Evolutionary conservation across 2,888 invertebrate genomes (phyloP).

Genomic region (Netelia melanura): DNA sequence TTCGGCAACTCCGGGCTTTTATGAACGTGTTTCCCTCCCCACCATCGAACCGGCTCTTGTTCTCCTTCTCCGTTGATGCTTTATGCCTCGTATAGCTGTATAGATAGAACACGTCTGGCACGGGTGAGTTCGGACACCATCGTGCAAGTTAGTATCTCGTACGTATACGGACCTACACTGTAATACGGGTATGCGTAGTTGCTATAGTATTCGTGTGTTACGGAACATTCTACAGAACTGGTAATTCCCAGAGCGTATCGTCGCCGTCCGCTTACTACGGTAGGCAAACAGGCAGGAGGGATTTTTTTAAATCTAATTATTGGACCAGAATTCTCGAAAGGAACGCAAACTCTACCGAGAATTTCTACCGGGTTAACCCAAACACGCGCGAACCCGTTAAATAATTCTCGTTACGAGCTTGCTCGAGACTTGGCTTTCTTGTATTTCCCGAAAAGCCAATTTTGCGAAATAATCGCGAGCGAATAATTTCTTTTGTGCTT

Average conservation of each 20-base stretch:
- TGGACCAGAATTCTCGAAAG: background rate
- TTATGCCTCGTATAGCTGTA: background rate
- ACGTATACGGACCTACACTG: background rate
- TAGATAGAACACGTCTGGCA: background rate
- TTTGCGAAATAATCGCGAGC: background rate
- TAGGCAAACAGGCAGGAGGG: slow-evolving; percentile 4
- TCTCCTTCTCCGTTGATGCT: slow-evolving; percentile 38
- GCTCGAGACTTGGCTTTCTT: background rate
- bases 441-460: background rate
- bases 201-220: background rate
- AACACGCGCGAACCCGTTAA: background rate
- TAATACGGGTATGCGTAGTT: background rate
- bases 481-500: too few relatives aligned
- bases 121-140: background rate
- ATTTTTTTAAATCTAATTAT: slow-evolving; percentile 4
- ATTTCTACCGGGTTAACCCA: slow-evolving; percentile 1
- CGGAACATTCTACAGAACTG: slow-evolving; percentile 37
- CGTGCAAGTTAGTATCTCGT: background rate
- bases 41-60: slow-evolving; percentile 28
- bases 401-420: background rate
- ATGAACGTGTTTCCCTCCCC: slow-evolving; percentile 58
- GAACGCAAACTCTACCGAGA: slow-evolving; percentile 28
- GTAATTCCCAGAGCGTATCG: slow-evolving; percentile 60
- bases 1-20: slow-evolving; percentile 53
- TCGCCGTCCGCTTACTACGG: slow-evolving; percentile 24